Evolutionary conservation across 1,140 invertebrate species (phyloP).

Genomic region (Nasonia giraulti): DNA sequence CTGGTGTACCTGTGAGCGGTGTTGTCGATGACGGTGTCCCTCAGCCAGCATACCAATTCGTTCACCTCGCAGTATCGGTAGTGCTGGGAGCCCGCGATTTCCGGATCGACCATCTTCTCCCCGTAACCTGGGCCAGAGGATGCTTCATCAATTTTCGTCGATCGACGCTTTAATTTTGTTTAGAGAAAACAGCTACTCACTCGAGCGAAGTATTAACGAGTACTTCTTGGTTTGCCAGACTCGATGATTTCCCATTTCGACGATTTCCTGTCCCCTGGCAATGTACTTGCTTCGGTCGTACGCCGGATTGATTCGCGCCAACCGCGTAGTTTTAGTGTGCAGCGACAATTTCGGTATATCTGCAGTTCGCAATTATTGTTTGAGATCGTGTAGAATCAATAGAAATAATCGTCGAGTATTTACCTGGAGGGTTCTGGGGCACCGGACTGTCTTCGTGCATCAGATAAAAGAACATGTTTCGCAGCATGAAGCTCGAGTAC

Average conservation of each 20-base stretch:
- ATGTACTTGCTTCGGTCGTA: constrained; percentile 79
- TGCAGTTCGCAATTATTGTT: neutral
- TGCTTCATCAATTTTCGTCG: neutral
- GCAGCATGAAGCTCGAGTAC: constrained; percentile 75
- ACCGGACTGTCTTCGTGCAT: constrained; percentile 75
- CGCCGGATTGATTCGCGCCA: constrained; percentile 73
- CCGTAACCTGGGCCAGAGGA: constrained; percentile 42
- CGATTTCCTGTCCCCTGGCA: constrained; percentile 73
- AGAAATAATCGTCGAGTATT: neutral
- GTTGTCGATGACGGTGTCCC: constrained; percentile 68
- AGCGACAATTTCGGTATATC: constrained; percentile 19
- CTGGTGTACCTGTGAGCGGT: constrained; percentile 68
- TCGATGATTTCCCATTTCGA: constrained; percentile 80
- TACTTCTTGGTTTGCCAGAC: constrained; percentile 73
- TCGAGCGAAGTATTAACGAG: constrained; percentile 12
- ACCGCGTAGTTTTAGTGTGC: constrained; percentile 13
- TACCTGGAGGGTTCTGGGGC: constrained; percentile 54
- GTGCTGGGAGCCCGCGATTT: constrained; percentile 55
- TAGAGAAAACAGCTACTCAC: neutral
- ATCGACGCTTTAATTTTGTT: neutral
- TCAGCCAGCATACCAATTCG: constrained; percentile 75
- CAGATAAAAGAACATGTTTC: constrained; percentile 79
- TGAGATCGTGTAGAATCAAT: neutral
- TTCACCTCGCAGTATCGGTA: constrained; percentile 72
- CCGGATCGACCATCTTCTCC: constrained; percentile 51